Evolutionary conservation across 2,113 vertebrate species (phyloP), one percentile per base, ranked within the genome.

Genomic region (Danionella cerebrum): DNA sequence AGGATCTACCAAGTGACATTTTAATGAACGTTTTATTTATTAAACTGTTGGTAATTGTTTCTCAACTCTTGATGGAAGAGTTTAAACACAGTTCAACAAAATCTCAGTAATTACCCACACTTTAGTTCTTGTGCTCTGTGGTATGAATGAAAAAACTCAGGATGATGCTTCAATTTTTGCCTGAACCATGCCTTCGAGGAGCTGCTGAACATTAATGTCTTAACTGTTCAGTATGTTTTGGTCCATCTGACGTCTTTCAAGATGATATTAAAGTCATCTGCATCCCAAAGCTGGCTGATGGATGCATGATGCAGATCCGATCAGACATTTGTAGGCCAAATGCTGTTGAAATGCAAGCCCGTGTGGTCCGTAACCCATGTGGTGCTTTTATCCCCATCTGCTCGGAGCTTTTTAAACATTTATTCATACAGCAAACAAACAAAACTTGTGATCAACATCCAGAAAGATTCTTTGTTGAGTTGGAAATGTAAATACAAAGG

Each of bases 401-500:
- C 53, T 41, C 27, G 45, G 31, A 12, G 24, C 58, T 73, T 57
- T 58, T 33, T 50, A 25, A 48, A 31, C 19, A 60, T 45, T 45
- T 42, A 25, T 48, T 18, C 39, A 55, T 14, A 65, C 42, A 27
- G 47, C 55, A 51, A 62, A 35, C 36, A 59, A 69, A 58, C 31
- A 50, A 58, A 50, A 29, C 31, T 25, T 27, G 50, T 19, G 8
- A 38, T 27, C 54, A 10, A 22, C 14, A 38, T 52, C 33, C 35
- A 69, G 45, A 59, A 53, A 16, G 29, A 36, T 55, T 14, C 52
- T 42, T 33, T 48, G 50, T 71, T 71, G 52, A 41, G 41, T 47
- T n/a, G 33, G 19, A 48, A 38, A 39, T 75, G 73, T 75, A 75
- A 71, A 75, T 75, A 75, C 68, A 64, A 64, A 48, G 67, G 38